These are phyloP conservation scores for Oceanites oceanicus DNA, from an alignment of 2,113 vertebrate genomes.

Conservation along the genomic window DNA sequence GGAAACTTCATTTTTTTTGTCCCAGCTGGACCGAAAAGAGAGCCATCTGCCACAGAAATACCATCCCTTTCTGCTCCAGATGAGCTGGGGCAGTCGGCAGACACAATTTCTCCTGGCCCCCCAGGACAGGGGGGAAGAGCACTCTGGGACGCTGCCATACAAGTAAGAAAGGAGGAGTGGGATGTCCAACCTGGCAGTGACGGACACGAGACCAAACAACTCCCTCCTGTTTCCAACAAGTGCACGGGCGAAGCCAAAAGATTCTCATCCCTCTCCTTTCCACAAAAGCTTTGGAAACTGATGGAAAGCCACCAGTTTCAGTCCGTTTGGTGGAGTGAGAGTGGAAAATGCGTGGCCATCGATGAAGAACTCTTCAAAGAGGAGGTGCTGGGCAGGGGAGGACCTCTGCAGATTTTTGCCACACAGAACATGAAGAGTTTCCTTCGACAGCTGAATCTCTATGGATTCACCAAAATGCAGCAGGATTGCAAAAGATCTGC, in stretches of 20 bases:
- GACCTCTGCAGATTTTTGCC: background rate
- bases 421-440: background rate
- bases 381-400: background rate
- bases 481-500: background rate
- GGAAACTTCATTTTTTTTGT: background rate
- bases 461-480: background rate
- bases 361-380: background rate
- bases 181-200: background rate
- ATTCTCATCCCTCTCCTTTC: background rate
- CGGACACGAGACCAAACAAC: background rate
- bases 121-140: background rate
- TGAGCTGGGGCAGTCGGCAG: background rate
- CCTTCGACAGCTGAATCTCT: background rate
- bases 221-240: background rate
- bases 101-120: background rate
- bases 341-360: background rate
- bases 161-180: background rate
- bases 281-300: background rate
- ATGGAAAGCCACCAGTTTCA: background rate
- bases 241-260: rapidly evolving
- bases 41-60: background rate
- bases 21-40: no score
- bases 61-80: background rate
- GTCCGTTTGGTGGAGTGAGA: background rate
- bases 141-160: no score